Evolutionary conservation across 2,113 vertebrate genomes (phyloP).

Genomic region (Strix aluco): DNA sequence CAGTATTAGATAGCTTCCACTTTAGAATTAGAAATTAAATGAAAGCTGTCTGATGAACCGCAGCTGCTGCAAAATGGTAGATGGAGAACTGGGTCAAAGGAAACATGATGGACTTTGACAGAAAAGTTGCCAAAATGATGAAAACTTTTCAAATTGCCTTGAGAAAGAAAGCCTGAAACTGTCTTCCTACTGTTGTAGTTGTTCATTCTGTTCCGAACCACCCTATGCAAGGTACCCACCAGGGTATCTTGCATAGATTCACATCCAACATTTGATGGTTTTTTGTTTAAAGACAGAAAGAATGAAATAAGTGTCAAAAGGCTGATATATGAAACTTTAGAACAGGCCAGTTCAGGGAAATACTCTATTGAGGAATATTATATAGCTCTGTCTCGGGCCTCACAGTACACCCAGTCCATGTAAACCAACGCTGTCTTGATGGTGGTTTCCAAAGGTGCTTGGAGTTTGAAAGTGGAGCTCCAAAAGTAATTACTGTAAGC

Average conservation of each 20-base stretch:
- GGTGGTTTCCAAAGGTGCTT: not conserved
- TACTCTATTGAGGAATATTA: not conserved
- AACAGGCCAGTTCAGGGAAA: not conserved
- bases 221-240: not conserved
- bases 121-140: not conserved
- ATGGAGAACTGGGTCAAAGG: constrained; percentile 3
- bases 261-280: not conserved
- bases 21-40: constrained; percentile 3
- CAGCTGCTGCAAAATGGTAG: constrained; percentile 14
- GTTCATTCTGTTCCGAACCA: not conserved
- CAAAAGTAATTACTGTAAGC: not conserved
- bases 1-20: not conserved
- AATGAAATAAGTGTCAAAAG: not conserved
- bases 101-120: not conserved
- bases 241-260: not conserved
- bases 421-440: not conserved
- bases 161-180: not conserved
- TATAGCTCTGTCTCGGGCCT: not conserved
- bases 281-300: not conserved
- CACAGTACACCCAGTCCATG: not conserved
- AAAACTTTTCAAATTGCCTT: not conserved
- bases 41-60: constrained; percentile 38
- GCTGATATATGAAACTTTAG: not conserved
- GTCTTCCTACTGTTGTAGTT: not conserved
- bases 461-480: not conserved